Evolutionary conservation across 2,888 invertebrate genomes (phyloP).

Genomic region (Zygaena filipendulae): DNA sequence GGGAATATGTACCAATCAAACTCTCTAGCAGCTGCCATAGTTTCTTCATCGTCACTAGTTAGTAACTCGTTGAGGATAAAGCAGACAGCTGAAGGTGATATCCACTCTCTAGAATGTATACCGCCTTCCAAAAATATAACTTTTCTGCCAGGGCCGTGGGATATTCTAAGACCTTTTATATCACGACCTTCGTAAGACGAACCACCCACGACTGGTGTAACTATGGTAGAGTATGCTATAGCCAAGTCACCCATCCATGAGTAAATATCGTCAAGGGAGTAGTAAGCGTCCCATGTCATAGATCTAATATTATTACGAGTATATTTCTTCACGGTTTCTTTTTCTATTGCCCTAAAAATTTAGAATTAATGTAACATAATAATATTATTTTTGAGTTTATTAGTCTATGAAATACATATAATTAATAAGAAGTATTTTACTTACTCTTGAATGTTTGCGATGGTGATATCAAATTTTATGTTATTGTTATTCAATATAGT

Average conservation of each 20-base stretch:
- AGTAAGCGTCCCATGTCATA: constrained; percentile 70
- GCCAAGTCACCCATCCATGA: constrained; percentile 67
- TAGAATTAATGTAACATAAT: constrained; percentile 1
- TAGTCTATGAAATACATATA: constrained; percentile 13
- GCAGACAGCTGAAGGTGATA: constrained; percentile 71
- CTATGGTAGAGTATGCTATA: constrained; percentile 42
- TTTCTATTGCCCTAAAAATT: constrained; percentile 57
- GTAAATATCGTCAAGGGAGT: constrained; percentile 69
- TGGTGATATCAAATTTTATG: constrained; percentile 44
- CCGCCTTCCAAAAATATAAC: constrained; percentile 55
- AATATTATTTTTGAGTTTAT: constrained; percentile 1
- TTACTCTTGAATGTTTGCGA: constrained; percentile 62
- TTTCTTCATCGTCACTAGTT: constrained; percentile 54
- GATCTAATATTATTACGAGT: constrained; percentile 27
- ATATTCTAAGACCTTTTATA: constrained; percentile 59
- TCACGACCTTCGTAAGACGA: constrained; percentile 48
- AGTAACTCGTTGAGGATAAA: constrained; percentile 71
- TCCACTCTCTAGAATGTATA: constrained; percentile 84
- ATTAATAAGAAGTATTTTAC: constrained; percentile 21
- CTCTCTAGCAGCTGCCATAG: constrained; percentile 53
- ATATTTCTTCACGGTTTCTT: constrained; percentile 40
- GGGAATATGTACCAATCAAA: constrained; percentile 82
- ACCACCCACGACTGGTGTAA: constrained; percentile 46
- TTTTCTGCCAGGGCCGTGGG: constrained; percentile 35
- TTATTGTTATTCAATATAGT: constrained; percentile 30